These are phyloP conservation scores for Gymnocheta viridis DNA, from an alignment of 2,888 invertebrate genomes.

Conservation along the genomic window DNA sequence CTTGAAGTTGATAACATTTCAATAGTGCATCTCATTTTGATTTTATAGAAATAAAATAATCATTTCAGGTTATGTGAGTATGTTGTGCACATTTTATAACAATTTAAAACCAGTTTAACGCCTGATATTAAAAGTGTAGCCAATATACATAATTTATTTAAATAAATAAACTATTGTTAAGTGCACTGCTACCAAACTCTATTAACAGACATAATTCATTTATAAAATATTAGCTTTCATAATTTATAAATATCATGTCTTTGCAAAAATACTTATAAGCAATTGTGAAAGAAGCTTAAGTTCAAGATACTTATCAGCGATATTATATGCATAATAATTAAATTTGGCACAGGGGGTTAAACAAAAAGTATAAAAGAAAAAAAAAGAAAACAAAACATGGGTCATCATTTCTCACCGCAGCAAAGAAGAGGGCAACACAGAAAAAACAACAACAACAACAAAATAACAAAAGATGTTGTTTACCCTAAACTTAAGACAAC, in stretches of 20 bases:
- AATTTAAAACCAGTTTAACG: too few species aligned
- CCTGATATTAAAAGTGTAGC: background rate
- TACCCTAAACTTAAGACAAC: slow-evolving; percentile 42
- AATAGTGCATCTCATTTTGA: too few species aligned
- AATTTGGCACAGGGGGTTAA: slow-evolving; percentile 68
- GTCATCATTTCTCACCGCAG: slow-evolving; percentile 46
- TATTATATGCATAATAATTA: slow-evolving; percentile 70
- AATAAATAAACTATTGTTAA: background rate
- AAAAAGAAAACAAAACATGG: slow-evolving; percentile 2
- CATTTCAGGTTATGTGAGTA: too few species aligned
- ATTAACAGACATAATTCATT: slow-evolving; percentile 26
- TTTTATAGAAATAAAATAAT: too few species aligned
- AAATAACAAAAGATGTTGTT: slow-evolving; percentile 34
- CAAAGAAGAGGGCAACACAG: background rate
- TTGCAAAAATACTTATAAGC: slow-evolving; percentile 39
- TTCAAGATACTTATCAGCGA: slow-evolving; percentile 64
- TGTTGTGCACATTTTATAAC: too few species aligned
- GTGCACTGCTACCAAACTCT: background rate
- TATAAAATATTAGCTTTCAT: slow-evolving; percentile 66
- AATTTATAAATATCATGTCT: slow-evolving; percentile 65
- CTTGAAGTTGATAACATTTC: too few species aligned
- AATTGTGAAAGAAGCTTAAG: slow-evolving; percentile 66
- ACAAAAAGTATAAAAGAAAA: background rate
- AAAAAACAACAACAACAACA: too few species aligned
- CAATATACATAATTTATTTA: slow-evolving; percentile 1